Percentiles rank a stretch among this genome's conserved stretches.
Conservation (phyloP, 2,797 vertebrate species). For the Spheniscus humboldti region DNA sequence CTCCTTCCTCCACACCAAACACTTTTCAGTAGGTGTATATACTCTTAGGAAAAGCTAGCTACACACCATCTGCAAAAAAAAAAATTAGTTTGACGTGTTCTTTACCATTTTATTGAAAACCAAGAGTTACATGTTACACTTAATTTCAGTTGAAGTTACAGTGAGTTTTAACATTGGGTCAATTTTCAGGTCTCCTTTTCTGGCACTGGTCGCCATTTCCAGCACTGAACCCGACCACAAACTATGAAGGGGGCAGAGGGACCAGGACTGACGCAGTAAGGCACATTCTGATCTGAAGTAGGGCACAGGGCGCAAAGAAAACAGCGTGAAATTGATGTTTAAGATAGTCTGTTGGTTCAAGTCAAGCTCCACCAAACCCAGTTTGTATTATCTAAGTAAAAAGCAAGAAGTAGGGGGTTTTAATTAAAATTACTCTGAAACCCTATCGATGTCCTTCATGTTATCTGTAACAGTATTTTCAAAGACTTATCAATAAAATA, state of each 20-base stretch:
- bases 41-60: not conserved
- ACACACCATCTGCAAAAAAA: no score
- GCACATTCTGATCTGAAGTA: not conserved
- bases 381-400: not conserved
- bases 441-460: not conserved
- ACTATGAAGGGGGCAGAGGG: accelerated
- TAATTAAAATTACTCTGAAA: not conserved
- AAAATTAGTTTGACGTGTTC: not conserved
- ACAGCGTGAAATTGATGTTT: accelerated
- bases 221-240: not conserved
- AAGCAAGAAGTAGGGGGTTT: not conserved
- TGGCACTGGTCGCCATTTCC: not conserved
- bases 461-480: not conserved
- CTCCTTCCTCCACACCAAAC: no score
- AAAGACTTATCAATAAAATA: not conserved
- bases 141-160: not conserved
- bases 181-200: not conserved
- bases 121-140: not conserved
- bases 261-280: no score
- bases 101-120: not conserved
- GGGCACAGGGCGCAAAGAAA: not conserved
- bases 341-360: not conserved
- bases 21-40: no score
- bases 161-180: accelerated
- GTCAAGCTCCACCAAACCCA: not conserved